phyloP scores from a whole-genome alignment of 2,113 vertebrate species.

The Upupa epops region DNA sequence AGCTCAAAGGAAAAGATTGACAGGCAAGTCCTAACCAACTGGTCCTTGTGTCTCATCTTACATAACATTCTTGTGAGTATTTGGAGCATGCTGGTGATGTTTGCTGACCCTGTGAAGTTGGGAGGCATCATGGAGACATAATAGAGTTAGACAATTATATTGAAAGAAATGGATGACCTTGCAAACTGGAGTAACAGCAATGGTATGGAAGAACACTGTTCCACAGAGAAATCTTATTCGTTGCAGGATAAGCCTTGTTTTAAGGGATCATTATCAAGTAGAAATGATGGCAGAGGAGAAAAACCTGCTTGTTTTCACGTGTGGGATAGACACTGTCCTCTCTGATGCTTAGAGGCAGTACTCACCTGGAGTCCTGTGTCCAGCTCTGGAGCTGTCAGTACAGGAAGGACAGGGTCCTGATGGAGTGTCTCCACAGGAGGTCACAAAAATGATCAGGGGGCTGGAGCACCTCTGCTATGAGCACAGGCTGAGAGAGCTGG shows the following conservation, averaged over 20 bases:
- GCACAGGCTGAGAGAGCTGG: too few species aligned
- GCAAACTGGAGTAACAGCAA: background rate
- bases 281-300: background rate
- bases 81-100: background rate
- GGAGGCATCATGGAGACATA: background rate
- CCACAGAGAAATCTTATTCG: background rate
- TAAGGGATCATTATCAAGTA: background rate
- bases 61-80: background rate
- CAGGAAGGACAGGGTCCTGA: too few species aligned
- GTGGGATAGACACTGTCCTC: background rate
- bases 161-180: conserved; percentile 16
- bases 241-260: background rate
- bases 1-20: background rate
- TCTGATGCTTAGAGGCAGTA: background rate
- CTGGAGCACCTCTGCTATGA: too few species aligned
- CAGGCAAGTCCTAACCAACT: background rate
- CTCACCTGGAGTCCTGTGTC: too few species aligned
- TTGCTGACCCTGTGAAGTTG: background rate
- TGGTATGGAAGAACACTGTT: background rate
- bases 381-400: too few species aligned
- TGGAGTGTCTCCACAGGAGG: too few species aligned
- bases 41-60: background rate
- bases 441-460: too few species aligned
- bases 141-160: conserved; percentile 32
- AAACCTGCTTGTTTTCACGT: background rate